These are phyloP conservation scores for Actinia tenebrosa DNA, from an alignment of 64 coral and sea anemone species.

Conservation along the genomic window DNA sequence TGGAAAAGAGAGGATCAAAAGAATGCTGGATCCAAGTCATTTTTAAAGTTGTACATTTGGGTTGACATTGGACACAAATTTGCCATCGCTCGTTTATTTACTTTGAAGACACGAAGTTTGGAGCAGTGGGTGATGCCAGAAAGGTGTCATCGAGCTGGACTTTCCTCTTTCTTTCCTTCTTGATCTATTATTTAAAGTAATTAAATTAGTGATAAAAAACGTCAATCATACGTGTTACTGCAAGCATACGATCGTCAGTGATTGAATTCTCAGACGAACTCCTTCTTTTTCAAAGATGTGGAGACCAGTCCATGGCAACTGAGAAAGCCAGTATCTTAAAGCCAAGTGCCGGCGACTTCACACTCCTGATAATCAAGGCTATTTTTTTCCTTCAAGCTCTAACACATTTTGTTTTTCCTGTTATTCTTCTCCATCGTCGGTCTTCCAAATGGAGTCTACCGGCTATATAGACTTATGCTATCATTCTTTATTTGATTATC, in stretches of 20 bases:
- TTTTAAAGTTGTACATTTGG: not conserved
- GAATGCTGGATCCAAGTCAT: not conserved
- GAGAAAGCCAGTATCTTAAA: constrained; percentile 39
- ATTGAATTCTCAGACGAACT: constrained; percentile 19
- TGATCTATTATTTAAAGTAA: not conserved
- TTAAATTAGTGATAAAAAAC: not conserved
- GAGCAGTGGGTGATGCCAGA: not conserved
- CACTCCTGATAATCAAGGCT: not conserved
- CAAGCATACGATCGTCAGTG: not conserved
- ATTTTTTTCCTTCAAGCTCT: not conserved
- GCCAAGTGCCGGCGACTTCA: not conserved
- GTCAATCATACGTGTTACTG: not conserved
- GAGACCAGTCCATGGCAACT: constrained; percentile 48
- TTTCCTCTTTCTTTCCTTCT: not conserved
- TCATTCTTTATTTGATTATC: not conserved
- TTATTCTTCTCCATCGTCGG: not conserved
- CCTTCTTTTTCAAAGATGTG: constrained; percentile 4
- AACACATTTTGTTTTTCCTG: not conserved
- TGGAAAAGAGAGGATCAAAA: not conserved
- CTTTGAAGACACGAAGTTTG: not conserved
- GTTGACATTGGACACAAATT: not conserved
- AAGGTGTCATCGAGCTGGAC: not conserved
- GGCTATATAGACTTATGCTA: not conserved
- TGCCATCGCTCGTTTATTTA: not conserved
- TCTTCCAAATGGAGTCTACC: not conserved